phyloP scores from a whole-genome alignment of 2,797 vertebrate genomes.

The Tokudaia muenninki region DNA sequence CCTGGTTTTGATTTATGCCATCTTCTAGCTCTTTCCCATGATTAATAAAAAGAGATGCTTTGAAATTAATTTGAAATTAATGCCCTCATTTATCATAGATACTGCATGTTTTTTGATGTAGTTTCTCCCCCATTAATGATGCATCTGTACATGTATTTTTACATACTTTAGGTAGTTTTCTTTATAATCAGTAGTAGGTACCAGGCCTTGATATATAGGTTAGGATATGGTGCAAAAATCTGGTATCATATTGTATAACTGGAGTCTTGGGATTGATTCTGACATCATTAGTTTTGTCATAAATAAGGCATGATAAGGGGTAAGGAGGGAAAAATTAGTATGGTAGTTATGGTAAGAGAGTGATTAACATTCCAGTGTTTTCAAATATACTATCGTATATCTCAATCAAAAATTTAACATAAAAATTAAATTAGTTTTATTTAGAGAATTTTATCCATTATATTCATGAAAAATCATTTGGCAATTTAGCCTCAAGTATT shows the following conservation, averaged over 20 bases:
- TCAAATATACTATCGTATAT: neutral
- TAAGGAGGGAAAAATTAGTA: constrained; percentile 12
- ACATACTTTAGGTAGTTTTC: neutral
- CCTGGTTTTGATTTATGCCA: neutral
- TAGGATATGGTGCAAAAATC: neutral
- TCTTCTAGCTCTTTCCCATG: neutral
- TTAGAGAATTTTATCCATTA: constrained; percentile 51
- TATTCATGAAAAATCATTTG: constrained; percentile 40
- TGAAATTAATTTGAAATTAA: constrained; percentile 40
- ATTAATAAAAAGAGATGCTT: constrained; percentile 47
- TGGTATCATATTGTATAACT: neutral
- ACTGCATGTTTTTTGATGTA: constrained; percentile 6
- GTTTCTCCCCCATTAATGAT: neutral
- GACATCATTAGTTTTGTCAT: constrained; percentile 28
- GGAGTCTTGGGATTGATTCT: neutral
- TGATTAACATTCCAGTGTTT: neutral
- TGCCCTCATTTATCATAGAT: neutral
- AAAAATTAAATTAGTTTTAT: neutral
- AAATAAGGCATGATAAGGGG: neutral
- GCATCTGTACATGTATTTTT: constrained; percentile 15
- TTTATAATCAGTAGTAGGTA: neutral
- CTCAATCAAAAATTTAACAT: constrained; percentile 33
- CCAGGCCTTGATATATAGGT: neutral
- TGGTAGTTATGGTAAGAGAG: constrained; percentile 23
- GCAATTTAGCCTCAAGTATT: constrained; percentile 24